Evolutionary conservation across 2,888 invertebrate genomes (phyloP), one percentile per base, ranked within the genome.

Genomic region (Agriopis marginaria): DNA sequence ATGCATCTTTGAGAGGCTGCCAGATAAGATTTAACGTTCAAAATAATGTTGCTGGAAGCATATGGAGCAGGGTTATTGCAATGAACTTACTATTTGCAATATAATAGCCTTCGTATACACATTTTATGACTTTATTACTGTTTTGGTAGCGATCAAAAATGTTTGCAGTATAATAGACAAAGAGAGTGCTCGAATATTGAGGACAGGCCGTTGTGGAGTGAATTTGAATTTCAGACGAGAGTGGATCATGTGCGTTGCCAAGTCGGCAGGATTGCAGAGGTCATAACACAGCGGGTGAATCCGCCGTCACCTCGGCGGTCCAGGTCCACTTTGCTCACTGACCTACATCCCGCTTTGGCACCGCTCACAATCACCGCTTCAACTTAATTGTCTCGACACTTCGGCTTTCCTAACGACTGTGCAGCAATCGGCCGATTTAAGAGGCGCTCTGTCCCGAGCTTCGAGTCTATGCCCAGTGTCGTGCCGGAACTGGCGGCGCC

Each of bases 371-470:
- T 93, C 93, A 84, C 89, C 92, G 93, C 93, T 93, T 92, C 92
- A 92, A 91, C 93, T 93, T 94, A 94, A 94, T 94, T 94, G 93
- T 94, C 88, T 89, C 91, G 92, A 92, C 93, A 93, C 94, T 93
- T 89, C 86, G 90, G 87, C 89, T 87, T 87, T 90, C 91, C 91
- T 94, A 94, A 93, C 93, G 93, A 94, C 89, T 89, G 88, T 86
- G 90, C 90, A 85, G 91, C 93, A 93, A 91, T 92, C 92, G 90
- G 88, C 86, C 90, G 92, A 91, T 92, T 90, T 91, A 90, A 92
- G 91, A 86, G 89, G 89, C 78, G 73, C 65, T 68, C 68, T 82
- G 82, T 82, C 86, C 85, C 81, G 85, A 83, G 82, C 81, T 23
- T 47, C 10, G 59, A 82, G 78, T 83, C 80, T 83, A 85, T 81